Conservation (phyloP, 1,140 invertebrate genomes). For the Phenacoccus solenopsis region DNA sequence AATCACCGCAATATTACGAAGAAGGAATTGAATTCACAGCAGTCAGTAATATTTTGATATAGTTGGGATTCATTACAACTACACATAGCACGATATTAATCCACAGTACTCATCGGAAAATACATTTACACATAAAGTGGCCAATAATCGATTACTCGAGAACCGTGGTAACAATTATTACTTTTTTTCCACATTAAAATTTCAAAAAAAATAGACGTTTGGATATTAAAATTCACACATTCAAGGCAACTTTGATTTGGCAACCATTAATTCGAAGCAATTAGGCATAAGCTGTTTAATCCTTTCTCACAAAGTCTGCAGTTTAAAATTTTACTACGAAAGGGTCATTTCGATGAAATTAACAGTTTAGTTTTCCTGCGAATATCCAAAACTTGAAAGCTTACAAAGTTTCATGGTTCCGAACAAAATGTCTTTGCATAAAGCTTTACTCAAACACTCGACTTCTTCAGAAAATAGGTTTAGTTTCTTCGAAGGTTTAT, state of each 20-base stretch:
- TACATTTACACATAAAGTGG: too few species aligned
- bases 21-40: too few species aligned
- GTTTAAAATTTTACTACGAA: not conserved
- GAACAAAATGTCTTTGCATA: not conserved
- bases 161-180: too few species aligned
- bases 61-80: too few species aligned
- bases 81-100: too few species aligned
- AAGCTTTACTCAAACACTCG: not conserved
- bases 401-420: not conserved
- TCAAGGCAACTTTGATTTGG: too few species aligned
- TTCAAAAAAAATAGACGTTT: too few species aligned
- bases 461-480: not conserved
- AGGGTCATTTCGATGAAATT: not conserved
- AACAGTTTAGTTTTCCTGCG: not conserved
- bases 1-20: too few species aligned
- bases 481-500: not conserved
- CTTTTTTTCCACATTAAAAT: too few species aligned
- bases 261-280: not conserved
- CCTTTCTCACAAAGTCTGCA: not conserved
- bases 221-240: not conserved
- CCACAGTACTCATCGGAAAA: too few species aligned
- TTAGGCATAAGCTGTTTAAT: not conserved
- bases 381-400: not conserved
- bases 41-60: too few species aligned
- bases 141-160: too few species aligned